These are phyloP conservation scores for Zosterops japonicus DNA, from an alignment of 2,113 vertebrate species.

Conservation along the genomic window DNA sequence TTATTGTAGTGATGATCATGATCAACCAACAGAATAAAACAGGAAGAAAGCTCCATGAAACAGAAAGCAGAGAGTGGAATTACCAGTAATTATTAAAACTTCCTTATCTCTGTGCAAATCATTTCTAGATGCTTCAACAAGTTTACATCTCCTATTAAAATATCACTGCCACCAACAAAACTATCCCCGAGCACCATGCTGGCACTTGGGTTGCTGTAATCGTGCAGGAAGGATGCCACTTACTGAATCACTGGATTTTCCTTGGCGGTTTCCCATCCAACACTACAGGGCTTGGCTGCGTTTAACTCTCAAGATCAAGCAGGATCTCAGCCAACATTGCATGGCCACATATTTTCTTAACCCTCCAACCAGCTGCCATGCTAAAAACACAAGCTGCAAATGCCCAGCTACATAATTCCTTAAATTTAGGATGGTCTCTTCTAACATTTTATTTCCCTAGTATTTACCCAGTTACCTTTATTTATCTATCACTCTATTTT, in stretches of 20 bases:
- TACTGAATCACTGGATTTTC: constrained; percentile 56
- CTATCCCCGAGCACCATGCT: background rate
- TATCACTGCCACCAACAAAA: constrained; percentile 5
- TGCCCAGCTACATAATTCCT: background rate
- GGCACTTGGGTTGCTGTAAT: constrained; percentile 19
- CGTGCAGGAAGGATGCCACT: constrained; percentile 31
- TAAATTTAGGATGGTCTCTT: background rate
- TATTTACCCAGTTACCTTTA: background rate
- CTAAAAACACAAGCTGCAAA: constrained; percentile 32
- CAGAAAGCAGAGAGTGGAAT: background rate
- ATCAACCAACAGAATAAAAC: background rate
- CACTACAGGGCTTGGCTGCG: constrained; percentile 53
- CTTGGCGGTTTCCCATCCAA: constrained; percentile 50
- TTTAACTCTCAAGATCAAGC: constrained; percentile 36
- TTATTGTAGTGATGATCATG: background rate
- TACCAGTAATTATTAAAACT: background rate
- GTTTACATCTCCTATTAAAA: background rate
- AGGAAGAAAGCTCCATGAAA: background rate
- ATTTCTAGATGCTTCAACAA: background rate
- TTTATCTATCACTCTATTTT: background rate
- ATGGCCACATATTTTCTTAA: constrained; percentile 58
- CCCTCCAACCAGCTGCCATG: constrained; percentile 21
- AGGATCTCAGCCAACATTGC: constrained; percentile 53
- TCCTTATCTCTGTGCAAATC: background rate
- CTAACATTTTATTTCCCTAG: background rate